Base-by-base conservation (phyloP, 2,797 vertebrate species). In the Oreonectes daqikongensis region DNA sequence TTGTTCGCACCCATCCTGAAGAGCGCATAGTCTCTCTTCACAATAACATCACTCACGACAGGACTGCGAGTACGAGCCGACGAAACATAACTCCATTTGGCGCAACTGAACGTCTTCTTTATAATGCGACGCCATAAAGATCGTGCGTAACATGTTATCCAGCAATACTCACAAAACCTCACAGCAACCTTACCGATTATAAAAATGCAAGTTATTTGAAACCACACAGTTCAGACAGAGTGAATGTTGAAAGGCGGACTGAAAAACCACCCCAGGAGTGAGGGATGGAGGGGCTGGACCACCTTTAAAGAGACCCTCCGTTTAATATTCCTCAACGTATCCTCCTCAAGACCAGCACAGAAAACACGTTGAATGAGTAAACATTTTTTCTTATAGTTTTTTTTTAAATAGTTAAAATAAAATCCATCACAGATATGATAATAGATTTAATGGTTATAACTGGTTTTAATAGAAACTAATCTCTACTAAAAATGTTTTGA, bases 1-100 rank as follows among this genome's bases (percentile, higher is more conserved):
- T 97, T 97, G 95, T 97, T 97, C 86, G 96, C 96, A 87, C 97
- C 97, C 97, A 99, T 99, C 91, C 93, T 92, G 94, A 86, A 88
- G 93, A 88, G 94, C 91, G 95, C 96, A 98, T 96, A 94, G 94
- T 95, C 93, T 92, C 90, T 57, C 75, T 79, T 76, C 85, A 85
- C 63, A 71, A 12, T 78, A 60, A 57, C 44, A 75, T 75, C 72
- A 81, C 68, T n/a, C 24, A 24, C 48, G 69, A 63, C 12, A 77
- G 61, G 14, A 20, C 10, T 28, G 83, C 17, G 12, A 32, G 44
- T 28, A 82, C 17, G 12, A 32, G 44, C n/a, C 38, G 78, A 80
- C 73, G 17, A 79, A 82, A 79, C 4, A 63, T 42, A 80, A 2
- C 8, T 65, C 35, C 38, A 35, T 60, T 15, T 11, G 2, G 28